phyloP scores from a whole-genome alignment of 2,888 invertebrate species.

The Sarcophaga caerulescens region DNA sequence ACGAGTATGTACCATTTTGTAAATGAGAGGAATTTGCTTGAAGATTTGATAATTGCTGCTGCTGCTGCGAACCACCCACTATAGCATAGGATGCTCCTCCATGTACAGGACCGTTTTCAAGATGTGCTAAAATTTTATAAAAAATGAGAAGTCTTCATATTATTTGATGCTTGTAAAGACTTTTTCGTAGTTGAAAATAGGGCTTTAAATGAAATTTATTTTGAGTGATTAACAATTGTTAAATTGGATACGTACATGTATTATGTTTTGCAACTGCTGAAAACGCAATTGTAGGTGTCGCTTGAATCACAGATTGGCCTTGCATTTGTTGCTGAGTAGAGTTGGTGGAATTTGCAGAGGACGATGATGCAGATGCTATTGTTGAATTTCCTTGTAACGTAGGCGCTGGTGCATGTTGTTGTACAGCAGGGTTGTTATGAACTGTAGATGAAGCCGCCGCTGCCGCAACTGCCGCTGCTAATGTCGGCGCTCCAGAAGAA shows the following conservation, averaged over 20 bases:
- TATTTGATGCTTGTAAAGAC: not conserved
- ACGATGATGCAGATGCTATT: conserved; percentile 65
- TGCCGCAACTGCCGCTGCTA: conserved; percentile 71
- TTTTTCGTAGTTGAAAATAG: not conserved
- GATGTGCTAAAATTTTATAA: conserved; percentile 75
- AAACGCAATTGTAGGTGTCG: conserved; percentile 82
- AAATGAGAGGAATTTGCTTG: conserved; percentile 80
- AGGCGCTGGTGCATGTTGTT: conserved; percentile 79
- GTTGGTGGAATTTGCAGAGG: conserved; percentile 70
- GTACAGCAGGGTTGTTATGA: conserved; percentile 75
- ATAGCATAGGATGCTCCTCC: conserved; percentile 75
- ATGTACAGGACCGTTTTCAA: conserved; percentile 80
- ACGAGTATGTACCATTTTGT: conserved; percentile 75
- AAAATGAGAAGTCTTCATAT: conserved; percentile 17
- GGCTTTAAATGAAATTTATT: too few species aligned
- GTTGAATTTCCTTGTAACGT: conserved; percentile 68
- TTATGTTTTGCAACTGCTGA: conserved; percentile 85
- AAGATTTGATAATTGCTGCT: conserved; percentile 79
- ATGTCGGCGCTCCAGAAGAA: conserved; percentile 67
- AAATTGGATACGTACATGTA: conserved; percentile 78
- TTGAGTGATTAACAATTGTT: too few species aligned
- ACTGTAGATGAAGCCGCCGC: conserved; percentile 64
- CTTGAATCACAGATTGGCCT: conserved; percentile 81
- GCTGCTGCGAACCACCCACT: conserved; percentile 76
- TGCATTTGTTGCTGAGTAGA: conserved; percentile 76